Evolutionary conservation across 2,888 invertebrate species (phyloP), one percentile per base, ranked within the genome.

Genomic region (Gortyna flavago): DNA sequence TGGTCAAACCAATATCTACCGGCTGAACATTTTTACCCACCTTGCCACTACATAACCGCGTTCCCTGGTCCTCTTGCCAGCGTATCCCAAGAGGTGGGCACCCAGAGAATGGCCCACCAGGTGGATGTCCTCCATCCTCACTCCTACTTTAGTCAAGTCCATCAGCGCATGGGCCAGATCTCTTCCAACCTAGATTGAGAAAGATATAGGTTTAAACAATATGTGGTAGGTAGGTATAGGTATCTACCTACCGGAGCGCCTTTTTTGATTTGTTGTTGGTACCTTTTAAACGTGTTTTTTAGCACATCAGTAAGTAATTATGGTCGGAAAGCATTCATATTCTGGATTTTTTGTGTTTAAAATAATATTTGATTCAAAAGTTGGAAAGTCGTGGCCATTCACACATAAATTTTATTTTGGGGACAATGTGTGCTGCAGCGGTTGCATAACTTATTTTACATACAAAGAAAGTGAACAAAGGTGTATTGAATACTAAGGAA

Each of bases 71-170:
- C 86, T 88, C 82, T 88, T 91, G 3, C 97, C 97, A 38, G 96
- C 94, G 74, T 91, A 93, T 0, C 93, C 96, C 93, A 95, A 94
- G 48, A 96, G 79, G 70, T 97, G 97, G 2, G 96, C 96, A 3
- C 97, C 97, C 4, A 97, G 89, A 0, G 97, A 97, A 81, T 97
- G 96, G 0, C 96, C 97, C 35, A 96, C 84, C 3, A 96, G 89
- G 61, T 97, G 96, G 0, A 96, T 86, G 11, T 90, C 90, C 1
- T 91, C 91, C 86, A 94, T 90, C 77, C 93, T 92, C 18, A 96
- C 83, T 25, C 97, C 97, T 29, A 90, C 89, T 51, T 86, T 79
- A 0, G 92, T 89, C 13, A 96, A 87, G 13, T 85, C 89, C 8
- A 94, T 87, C 38, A 96, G 80, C 2, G 94, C 91, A 3, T 89